These are phyloP conservation scores for Musca domestica DNA, from an alignment of 1,140 invertebrate genomes.

Conservation along the genomic window DNA sequence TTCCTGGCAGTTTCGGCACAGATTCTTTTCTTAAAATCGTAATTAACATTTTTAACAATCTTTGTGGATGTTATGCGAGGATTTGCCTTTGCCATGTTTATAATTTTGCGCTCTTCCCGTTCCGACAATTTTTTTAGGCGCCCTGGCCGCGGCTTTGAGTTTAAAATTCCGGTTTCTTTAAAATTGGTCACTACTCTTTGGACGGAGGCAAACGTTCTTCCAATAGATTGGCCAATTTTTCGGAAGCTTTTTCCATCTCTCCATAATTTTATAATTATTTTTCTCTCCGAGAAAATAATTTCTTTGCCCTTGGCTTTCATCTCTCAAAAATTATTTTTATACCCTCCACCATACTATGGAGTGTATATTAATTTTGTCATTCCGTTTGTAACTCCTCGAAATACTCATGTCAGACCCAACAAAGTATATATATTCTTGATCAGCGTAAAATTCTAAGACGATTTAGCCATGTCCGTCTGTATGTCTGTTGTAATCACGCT, in stretches of 20 bases:
- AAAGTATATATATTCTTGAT: too few relatives aligned
- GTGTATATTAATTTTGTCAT: too few relatives aligned
- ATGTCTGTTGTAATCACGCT: too few relatives aligned
- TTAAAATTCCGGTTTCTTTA: conserved; percentile 16
- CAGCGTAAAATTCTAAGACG: too few relatives aligned
- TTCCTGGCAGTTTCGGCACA: conserved; percentile 21
- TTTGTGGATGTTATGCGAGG: conserved; percentile 2
- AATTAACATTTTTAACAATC: too few relatives aligned
- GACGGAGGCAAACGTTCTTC: neutral
- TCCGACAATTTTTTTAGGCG: conserved; percentile 5
- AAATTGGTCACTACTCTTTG: conserved; percentile 21
- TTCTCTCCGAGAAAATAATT: conserved; percentile 9
- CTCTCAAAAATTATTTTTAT: too few relatives aligned
- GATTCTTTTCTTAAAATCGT: conserved; percentile 19
- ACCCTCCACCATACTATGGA: too few relatives aligned
- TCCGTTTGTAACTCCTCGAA: too few relatives aligned
- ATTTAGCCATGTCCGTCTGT: too few relatives aligned
- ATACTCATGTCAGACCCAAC: too few relatives aligned
- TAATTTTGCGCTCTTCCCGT: conserved; percentile 9
- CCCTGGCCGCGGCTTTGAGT: conserved; percentile 8
- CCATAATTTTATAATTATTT: conserved; percentile 21
- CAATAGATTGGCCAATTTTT: conserved; percentile 19
- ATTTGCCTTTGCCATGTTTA: conserved; percentile 3
- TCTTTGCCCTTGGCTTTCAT: conserved; percentile 15
- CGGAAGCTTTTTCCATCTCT: conserved; percentile 8